Percentiles rank a stretch among this genome's conserved stretches.
These are phyloP conservation scores for Intellagama lesueurii DNA, from an alignment of 2,797 vertebrate genomes.

Conservation along the genomic window DNA sequence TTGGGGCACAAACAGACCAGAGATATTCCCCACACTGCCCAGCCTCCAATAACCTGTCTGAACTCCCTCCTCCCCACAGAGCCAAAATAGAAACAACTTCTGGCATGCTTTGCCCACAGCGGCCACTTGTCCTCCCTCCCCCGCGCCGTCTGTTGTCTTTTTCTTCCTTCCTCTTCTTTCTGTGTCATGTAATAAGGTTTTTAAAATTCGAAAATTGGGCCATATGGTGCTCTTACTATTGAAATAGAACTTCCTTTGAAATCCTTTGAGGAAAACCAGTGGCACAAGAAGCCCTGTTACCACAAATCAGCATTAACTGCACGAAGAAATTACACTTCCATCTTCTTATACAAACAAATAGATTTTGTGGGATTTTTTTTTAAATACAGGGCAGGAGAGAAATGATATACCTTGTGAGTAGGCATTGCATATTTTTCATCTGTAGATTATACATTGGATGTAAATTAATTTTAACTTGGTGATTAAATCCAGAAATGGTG, in stretches of 20 bases:
- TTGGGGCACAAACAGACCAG: neutral
- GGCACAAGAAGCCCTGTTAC: neutral
- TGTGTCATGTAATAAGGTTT: neutral
- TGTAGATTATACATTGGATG: neutral
- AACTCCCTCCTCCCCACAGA: neutral
- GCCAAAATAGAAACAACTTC: conserved; percentile 14
- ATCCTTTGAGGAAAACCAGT: conserved; percentile 1
- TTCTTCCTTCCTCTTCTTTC: conserved; percentile 20
- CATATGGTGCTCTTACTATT: conserved; percentile 17
- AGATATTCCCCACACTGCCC: neutral
- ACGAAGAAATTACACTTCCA: neutral
- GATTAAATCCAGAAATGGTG: neutral
- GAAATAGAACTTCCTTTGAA: conserved; percentile 10
- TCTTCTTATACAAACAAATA: neutral
- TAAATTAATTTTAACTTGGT: neutral
- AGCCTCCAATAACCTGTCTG: neutral
- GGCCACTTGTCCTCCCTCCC: conserved; percentile 1
- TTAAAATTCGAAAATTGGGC: conserved; percentile 3
- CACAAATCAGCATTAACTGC: conserved; percentile 4
- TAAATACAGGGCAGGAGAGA: neutral
- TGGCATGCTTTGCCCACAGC: neutral
- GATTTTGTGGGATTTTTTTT: neutral
- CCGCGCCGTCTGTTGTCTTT: conserved; percentile 9
- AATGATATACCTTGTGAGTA: neutral
- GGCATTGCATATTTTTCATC: neutral